Evolutionary conservation across 2,888 invertebrate genomes (phyloP), one percentile per base, ranked within the genome.

Genomic region (Xanthorhoe designata): DNA sequence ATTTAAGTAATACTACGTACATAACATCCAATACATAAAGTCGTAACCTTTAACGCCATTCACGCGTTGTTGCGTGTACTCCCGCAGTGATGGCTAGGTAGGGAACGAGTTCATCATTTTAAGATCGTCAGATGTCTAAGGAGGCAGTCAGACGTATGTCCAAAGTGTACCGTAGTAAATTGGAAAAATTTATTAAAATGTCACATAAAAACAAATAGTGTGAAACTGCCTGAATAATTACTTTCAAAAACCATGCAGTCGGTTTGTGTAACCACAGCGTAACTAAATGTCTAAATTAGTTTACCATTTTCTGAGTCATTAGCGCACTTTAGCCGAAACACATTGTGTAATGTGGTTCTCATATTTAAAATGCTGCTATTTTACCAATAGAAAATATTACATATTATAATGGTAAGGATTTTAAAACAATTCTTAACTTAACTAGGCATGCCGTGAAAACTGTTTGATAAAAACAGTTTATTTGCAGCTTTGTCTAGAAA

Each of bases 271-370:
- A 52, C 52, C 35, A 35, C 32, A 35, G 53, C 17, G 17, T 10
- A 18, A 15, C 32, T 52, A 32, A 52, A 10, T 53, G 35, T 32
- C 17, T 17, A 53, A 53, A 53, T 53, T 53, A 15, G 53, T 35
- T 49, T 49, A 57, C 13, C 49, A 9, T 9, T 32, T 32, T 47
- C 17, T 45, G 17, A 32, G 57, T 49, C 49, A 58, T 49, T 58
- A 58, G 47, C 24, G 49, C 18, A 49, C 35, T 58, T 17, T 17
- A 13, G 32, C 17, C 32, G 13, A 32, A 24, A n/a, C n/a, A n/a
- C n/a, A n/a, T n/a, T 45, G 45, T 45, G 2, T 15, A 45, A 6
- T 45, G 38, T 38, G 38, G 38, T 42, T 42, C 38, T 42, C 38
- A 5, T 42, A 42, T 42, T 13, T 42, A 38, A 38, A 38, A 45